phyloP scores from a whole-genome alignment of 2,113 vertebrate species.

The Columbina picui region DNA sequence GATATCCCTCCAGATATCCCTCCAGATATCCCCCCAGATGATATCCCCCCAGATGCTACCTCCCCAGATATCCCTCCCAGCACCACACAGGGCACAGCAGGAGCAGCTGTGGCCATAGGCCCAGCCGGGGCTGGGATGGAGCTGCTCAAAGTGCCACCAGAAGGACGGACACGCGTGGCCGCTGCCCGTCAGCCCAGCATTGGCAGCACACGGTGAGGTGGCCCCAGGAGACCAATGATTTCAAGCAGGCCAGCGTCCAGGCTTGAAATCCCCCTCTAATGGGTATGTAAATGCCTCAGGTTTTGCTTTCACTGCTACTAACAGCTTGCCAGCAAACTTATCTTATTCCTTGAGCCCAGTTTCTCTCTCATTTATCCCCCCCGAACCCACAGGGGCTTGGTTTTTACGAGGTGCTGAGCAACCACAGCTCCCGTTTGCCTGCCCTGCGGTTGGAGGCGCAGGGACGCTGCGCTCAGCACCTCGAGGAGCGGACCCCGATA shows the following conservation, averaged over 20 bases:
- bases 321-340: neutral
- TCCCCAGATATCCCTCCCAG: neutral
- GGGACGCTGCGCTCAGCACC: neutral
- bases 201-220: neutral
- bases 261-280: neutral
- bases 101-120: neutral
- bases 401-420: constrained; percentile 26
- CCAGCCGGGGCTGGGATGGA: neutral
- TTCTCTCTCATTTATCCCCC: neutral
- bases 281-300: neutral
- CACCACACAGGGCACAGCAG: neutral
- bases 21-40: too few relatives aligned
- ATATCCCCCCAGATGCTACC: too few relatives aligned
- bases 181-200: neutral
- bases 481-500: neutral
- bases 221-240: neutral
- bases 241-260: neutral
- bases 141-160: neutral
- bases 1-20: too few relatives aligned
- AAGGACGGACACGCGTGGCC: neutral
- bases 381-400: neutral
- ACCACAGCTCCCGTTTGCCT: neutral
- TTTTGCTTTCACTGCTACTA: neutral
- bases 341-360: neutral
- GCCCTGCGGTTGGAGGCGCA: neutral